Conservation (phyloP, 2,888 invertebrate genomes). For the Pseudolycoriella hygida region DNA sequence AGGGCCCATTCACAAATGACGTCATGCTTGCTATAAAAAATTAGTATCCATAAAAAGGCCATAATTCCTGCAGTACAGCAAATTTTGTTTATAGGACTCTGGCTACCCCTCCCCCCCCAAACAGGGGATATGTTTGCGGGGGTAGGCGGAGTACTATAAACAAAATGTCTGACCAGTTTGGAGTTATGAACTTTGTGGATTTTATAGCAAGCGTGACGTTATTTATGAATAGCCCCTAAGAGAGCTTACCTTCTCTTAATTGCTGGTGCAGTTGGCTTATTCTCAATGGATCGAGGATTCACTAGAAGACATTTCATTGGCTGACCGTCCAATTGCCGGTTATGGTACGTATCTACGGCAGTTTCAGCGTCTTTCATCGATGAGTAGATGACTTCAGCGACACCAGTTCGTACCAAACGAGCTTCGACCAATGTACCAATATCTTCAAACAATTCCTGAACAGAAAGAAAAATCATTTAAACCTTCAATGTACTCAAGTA, state of each 20-base stretch:
- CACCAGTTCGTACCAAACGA: constrained; percentile 67
- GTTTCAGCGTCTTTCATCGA: constrained; percentile 70
- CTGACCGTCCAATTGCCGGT: constrained; percentile 80
- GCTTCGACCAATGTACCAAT: constrained; percentile 75
- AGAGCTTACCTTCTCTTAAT: constrained; percentile 17
- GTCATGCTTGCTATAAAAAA: too few species aligned
- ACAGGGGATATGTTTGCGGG: too few species aligned
- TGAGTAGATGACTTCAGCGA: constrained; percentile 82
- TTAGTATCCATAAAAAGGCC: too few species aligned
- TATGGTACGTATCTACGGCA: constrained; percentile 86
- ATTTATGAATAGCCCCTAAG: too few species aligned
- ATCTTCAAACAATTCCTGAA: constrained; percentile 75
- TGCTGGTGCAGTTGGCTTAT: constrained; percentile 34
- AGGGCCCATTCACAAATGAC: too few species aligned
- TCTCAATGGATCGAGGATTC: constrained; percentile 49
- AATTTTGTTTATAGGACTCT: too few species aligned
- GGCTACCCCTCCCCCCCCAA: too few species aligned
- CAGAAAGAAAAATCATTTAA: neutral
- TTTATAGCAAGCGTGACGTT: too few species aligned
- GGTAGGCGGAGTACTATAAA: too few species aligned
- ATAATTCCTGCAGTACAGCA: too few species aligned
- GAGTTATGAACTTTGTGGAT: too few species aligned
- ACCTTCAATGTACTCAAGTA: neutral
- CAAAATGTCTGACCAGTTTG: too few species aligned
- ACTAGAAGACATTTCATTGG: constrained; percentile 84